These are phyloP conservation scores for Hydra vulgaris DNA, from an alignment of 30 jellyfish, hydroid and myxozoan species.

Conservation along the genomic window DNA sequence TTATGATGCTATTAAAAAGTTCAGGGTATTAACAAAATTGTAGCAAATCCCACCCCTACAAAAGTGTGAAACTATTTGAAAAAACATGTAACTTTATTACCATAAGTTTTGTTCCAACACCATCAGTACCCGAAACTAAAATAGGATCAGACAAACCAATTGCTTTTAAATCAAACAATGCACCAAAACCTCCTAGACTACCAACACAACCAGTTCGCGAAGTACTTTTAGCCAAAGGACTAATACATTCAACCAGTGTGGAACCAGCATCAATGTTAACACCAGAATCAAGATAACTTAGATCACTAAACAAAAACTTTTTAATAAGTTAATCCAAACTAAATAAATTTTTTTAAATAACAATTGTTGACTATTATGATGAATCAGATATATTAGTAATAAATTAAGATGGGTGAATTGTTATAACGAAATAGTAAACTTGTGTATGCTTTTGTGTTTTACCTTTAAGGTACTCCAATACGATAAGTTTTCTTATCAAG, in stretches of 20 bases:
- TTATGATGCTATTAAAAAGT: too few relatives aligned
- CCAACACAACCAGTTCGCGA: conserved; percentile 76
- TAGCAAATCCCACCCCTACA: too few relatives aligned
- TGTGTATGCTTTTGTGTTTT: too few relatives aligned
- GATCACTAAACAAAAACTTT: neutral
- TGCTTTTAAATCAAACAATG: conserved; percentile 71
- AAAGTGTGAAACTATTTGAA: too few relatives aligned
- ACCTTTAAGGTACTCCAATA: too few relatives aligned
- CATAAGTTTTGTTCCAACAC: conserved; percentile 90
- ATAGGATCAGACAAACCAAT: conserved; percentile 61
- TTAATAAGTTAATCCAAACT: neutral
- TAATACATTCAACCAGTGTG: conserved; percentile 74
- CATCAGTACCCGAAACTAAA: conserved; percentile 89
- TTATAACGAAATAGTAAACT: too few relatives aligned
- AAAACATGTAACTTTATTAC: conserved; percentile 22
- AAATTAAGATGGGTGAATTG: too few relatives aligned
- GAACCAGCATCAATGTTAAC: conserved; percentile 85
- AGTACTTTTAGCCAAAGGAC: conserved; percentile 77
- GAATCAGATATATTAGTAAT: too few relatives aligned
- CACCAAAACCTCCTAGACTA: conserved; percentile 89
- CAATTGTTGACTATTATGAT: neutral
- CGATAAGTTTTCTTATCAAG: too few relatives aligned
- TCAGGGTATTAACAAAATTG: too few relatives aligned
- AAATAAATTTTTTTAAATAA: neutral
- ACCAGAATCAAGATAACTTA: conserved; percentile 71